phyloP scores from a whole-genome alignment of 2,113 vertebrate genomes.

The Notechis scutatus region DNA sequence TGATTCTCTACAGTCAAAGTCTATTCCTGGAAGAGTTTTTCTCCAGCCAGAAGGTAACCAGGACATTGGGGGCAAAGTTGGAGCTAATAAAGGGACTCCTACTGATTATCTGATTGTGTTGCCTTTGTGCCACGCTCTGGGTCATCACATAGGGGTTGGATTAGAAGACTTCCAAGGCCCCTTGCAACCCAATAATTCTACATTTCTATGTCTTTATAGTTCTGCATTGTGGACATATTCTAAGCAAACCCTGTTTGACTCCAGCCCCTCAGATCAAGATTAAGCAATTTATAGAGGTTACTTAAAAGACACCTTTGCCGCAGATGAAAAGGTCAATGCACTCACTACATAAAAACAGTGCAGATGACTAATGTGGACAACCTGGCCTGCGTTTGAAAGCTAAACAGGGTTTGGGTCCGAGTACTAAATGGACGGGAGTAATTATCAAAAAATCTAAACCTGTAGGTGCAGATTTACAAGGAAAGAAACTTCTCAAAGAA shows the following conservation, averaged over 20 bases:
- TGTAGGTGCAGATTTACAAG: background rate
- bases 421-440: background rate
- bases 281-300: background rate
- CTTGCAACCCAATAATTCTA: too few species aligned
- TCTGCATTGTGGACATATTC: background rate
- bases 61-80: too few species aligned
- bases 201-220: background rate
- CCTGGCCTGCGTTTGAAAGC: background rate
- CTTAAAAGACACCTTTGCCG: background rate
- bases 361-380: background rate
- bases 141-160: too few species aligned
- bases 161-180: too few species aligned
- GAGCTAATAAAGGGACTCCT: too few species aligned
- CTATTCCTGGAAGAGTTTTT: too few species aligned
- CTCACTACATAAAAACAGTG: background rate
- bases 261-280: background rate
- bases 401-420: background rate
- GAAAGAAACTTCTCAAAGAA: background rate
- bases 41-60: too few species aligned
- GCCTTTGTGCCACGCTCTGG: too few species aligned
- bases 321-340: background rate
- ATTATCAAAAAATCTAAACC: background rate
- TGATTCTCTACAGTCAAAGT: too few species aligned
- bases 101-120: too few species aligned
- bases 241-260: background rate